These are phyloP conservation scores for Zootoca vivipara DNA, from an alignment of 2,113 vertebrate genomes.

Conservation along the genomic window DNA sequence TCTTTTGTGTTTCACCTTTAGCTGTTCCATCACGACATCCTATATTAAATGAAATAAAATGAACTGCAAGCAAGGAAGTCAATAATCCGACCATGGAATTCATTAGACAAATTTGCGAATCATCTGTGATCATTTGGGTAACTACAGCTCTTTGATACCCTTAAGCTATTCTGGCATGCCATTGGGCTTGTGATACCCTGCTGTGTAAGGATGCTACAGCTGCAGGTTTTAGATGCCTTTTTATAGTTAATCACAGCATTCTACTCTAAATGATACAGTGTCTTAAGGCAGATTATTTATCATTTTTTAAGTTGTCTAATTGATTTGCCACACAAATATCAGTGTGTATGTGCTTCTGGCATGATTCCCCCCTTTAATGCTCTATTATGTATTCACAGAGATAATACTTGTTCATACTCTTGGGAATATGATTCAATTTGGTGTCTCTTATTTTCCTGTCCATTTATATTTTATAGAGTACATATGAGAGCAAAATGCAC, in stretches of 20 bases:
- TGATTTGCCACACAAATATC: conserved; percentile 69
- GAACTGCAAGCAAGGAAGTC: conserved; percentile 30
- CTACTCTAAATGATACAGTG: conserved; percentile 67
- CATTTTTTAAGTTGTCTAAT: conserved; percentile 72
- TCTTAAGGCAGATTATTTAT: conserved; percentile 69
- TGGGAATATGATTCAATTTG: conserved; percentile 69
- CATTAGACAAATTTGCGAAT: conserved; percentile 69
- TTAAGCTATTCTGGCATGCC: conserved; percentile 64
- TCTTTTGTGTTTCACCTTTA: neutral
- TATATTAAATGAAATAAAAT: conserved; percentile 56
- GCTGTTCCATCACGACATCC: neutral
- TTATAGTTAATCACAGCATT: conserved; percentile 56
- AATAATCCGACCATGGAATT: conserved; percentile 59
- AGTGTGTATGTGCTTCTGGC: conserved; percentile 60
- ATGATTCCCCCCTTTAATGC: conserved; percentile 65
- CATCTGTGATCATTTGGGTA: conserved; percentile 65
- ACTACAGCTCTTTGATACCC: conserved; percentile 52
- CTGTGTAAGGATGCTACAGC: conserved; percentile 70
- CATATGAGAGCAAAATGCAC: conserved; percentile 51
- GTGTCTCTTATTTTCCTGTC: conserved; percentile 60
- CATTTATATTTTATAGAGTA: conserved; percentile 59
- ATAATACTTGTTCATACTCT: conserved; percentile 63
- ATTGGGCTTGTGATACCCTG: conserved; percentile 72
- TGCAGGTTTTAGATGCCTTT: conserved; percentile 69
- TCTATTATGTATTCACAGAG: conserved; percentile 67